A percentile compares a stretch with the other conserved stretches of the same genome.
phyloP scores from a whole-genome alignment of 2,113 vertebrate species.

The Sylvia atricapilla region DNA sequence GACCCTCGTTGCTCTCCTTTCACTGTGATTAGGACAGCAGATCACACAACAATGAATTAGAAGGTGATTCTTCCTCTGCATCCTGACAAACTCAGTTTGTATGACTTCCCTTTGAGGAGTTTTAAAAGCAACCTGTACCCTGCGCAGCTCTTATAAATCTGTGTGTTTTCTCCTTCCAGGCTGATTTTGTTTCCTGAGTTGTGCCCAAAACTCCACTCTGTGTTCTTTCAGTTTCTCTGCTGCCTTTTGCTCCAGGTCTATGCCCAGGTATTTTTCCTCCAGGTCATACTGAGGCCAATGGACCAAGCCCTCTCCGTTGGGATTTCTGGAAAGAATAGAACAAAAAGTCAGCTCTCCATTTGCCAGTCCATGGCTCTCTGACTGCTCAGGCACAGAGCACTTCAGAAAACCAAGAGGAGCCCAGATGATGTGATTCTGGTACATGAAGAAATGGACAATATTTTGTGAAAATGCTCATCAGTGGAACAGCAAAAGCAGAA shows the following conservation, averaged over 20 bases:
- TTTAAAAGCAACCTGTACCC: no score
- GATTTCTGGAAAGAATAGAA: slow-evolving; percentile 51
- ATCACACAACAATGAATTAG: no score
- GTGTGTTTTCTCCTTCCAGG: background rate
- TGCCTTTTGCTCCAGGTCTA: background rate
- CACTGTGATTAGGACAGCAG: no score
- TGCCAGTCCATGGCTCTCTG: background rate
- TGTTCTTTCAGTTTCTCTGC: slow-evolving; percentile 24
- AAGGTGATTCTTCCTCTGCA: no score
- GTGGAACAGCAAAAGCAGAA: background rate
- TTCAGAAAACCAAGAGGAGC: background rate
- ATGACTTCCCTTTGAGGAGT: no score
- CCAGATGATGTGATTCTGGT: background rate
- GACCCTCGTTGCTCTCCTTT: no score
- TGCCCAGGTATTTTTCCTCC: slow-evolving; percentile 55
- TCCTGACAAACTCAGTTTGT: no score
- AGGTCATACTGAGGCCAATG: slow-evolving; percentile 58
- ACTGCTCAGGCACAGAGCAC: background rate
- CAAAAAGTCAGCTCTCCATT: background rate
- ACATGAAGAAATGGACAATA: background rate
- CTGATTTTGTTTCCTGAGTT: background rate
- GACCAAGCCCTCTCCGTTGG: slow-evolving; percentile 59
- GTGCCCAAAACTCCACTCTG: slow-evolving; percentile 62
- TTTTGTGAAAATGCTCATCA: background rate
- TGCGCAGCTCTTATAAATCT: no score